Evolutionary conservation across 2,888 invertebrate species (phyloP).

Genomic region (Muschampia plurimacula): DNA sequence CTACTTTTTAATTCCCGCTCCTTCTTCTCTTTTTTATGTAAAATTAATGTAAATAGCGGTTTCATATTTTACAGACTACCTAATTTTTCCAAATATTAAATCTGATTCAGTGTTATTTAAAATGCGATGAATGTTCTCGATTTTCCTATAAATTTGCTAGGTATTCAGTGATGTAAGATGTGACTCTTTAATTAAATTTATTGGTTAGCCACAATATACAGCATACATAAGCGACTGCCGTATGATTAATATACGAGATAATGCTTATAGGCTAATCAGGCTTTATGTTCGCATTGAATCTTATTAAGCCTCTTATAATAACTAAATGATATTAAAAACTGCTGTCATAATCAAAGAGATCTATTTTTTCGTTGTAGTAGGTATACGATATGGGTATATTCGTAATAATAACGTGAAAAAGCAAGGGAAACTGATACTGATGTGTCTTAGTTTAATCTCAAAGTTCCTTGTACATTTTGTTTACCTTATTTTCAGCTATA

Average conservation of each 20-base stretch:
- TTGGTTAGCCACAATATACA: slow-evolving; percentile 21
- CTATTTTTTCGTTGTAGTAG: no score
- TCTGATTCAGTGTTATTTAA: background rate
- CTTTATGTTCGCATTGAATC: no score
- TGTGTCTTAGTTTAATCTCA: no score
- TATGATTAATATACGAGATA: slow-evolving; percentile 3
- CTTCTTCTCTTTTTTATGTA: background rate
- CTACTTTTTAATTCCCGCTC: background rate
- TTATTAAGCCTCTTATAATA: no score
- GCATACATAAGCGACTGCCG: slow-evolving; percentile 1
- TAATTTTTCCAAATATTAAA: background rate
- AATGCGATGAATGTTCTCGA: background rate
- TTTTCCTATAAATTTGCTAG: background rate
- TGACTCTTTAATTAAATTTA: slow-evolving; percentile 17
- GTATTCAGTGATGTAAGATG: slow-evolving; percentile 6
- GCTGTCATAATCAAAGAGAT: no score
- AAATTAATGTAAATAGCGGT: background rate
- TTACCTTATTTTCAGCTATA: no score
- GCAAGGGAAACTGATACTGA: no score
- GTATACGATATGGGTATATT: no score
- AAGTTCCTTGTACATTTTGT: no score
- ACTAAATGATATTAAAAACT: no score
- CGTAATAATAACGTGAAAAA: no score
- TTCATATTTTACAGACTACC: background rate
- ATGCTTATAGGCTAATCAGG: no score